phyloP scores from a whole-genome alignment of 2,113 vertebrate genomes.

The Motacilla alba region DNA sequence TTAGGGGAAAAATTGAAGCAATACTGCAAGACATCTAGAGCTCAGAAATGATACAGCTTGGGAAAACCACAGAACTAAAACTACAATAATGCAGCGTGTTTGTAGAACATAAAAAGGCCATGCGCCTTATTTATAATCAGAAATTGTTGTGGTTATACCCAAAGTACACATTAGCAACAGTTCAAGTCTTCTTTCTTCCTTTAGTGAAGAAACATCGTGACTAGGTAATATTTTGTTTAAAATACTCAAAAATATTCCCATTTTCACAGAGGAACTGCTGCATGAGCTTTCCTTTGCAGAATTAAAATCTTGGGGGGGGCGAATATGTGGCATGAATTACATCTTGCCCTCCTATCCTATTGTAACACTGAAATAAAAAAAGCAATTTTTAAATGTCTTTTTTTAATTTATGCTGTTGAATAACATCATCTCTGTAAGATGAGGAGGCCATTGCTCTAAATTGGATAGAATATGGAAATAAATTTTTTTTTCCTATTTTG shows the following conservation, averaged over 20 bases:
- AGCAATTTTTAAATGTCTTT: rapidly evolving
- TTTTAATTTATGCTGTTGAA: background rate
- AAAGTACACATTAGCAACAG: background rate
- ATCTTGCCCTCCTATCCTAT: background rate
- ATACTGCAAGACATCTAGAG: background rate
- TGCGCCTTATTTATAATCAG: background rate
- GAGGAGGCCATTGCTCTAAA: background rate
- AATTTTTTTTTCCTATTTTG: background rate
- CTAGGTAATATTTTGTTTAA: background rate
- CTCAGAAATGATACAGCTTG: background rate
- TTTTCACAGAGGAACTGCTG: background rate
- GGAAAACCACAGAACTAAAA: background rate
- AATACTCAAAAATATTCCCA: background rate
- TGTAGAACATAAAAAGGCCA: background rate
- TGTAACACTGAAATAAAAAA: background rate
- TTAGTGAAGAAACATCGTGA: background rate
- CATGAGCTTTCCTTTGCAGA: background rate
- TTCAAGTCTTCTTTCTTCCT: background rate
- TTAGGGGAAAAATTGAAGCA: background rate
- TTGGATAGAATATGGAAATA: too few relatives aligned
- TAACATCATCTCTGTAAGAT: background rate
- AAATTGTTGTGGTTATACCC: background rate
- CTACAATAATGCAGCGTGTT: background rate
- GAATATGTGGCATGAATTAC: background rate
- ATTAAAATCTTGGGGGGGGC: background rate